Evolutionary conservation across 92 coral and sea anemone genomes (phyloP), one percentile per base, ranked within the genome.

Genomic region (Diadumene lineata): DNA sequence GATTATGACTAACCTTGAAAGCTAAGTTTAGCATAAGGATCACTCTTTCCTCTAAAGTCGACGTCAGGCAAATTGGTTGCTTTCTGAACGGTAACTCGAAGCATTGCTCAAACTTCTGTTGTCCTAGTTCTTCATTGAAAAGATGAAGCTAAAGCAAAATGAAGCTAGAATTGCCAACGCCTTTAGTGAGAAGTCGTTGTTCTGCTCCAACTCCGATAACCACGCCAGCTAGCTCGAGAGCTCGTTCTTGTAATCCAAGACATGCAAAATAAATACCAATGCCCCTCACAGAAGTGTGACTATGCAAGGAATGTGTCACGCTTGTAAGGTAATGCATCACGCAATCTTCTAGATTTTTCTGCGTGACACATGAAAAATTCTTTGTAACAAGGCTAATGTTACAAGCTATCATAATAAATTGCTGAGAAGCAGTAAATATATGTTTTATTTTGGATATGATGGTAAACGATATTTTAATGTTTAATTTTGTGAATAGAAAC

Each of bases 41-140:
- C 97, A 76, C 93, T 88, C 61, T 91, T 91, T 46, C 97, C 93
- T 29, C 84, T 61, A 32, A 74, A 78, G 38, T 91, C 97, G 11
- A 91, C 97, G 48, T 91, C 92, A 1, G 97, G 97, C 18, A 91
- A 75, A 82, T 85, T 84, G 1, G 88, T 79, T 19, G 97, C 93
- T 34, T 78, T 80, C 55, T 86, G 93, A 33, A 86, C 87, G 34
- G 92, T 86, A 0, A 91, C 90, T 66, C 68, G 80, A 58, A 87
- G 77, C 92, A 87, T 87, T 74, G 66, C 77, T 72, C 51, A 50
- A 24, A 1, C 56, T 72, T 56, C 44, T 8, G 8, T 0, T 15
- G 30, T 50, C 32, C 66, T 33, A 72, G 32, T 1, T n/a, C 66
- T 56, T 72, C 77, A 72, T 72, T 24, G 77, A 72, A 23, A 26